These are phyloP conservation scores for Pyrocoelia pectoralis DNA, from an alignment of 2,888 invertebrate species.

Conservation along the genomic window DNA sequence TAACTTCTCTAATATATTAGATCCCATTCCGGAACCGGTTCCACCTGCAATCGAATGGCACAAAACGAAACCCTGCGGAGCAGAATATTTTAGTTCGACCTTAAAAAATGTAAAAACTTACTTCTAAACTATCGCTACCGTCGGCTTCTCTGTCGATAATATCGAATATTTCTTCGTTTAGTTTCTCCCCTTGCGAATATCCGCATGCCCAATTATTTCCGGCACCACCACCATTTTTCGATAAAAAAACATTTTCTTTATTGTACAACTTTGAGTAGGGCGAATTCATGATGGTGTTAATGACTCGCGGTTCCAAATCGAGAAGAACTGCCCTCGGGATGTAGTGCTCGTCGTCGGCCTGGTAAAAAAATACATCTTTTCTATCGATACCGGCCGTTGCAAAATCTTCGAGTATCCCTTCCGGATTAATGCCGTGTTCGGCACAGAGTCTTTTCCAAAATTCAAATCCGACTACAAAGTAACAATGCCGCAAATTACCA, in stretches of 20 bases:
- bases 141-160: constrained; percentile 98
- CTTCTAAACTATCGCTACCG: constrained; percentile 97
- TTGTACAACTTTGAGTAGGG: constrained; percentile 93
- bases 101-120: constrained; percentile 49
- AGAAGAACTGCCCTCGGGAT: too few relatives aligned
- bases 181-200: constrained; percentile 89
- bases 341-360: constrained; percentile 99
- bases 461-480: constrained; percentile 94
- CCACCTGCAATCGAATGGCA: constrained; percentile 99
- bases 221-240: constrained; percentile 97
- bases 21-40: constrained; percentile 99
- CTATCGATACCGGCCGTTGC: constrained; percentile 93
- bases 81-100: not conserved
- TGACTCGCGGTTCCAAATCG: constrained; percentile 98
- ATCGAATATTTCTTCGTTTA: constrained; percentile 97
- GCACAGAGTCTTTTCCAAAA: constrained; percentile 98
- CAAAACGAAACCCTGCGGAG: constrained; percentile 86
- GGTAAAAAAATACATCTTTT: constrained; percentile 99
- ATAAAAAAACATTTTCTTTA: constrained; percentile 95
- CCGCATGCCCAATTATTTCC: constrained; percentile 99
- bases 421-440: constrained; percentile 97
- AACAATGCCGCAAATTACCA: too few relatives aligned
- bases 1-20: constrained; percentile 88
- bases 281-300: constrained; percentile 95
- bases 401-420: constrained; percentile 92